Evolutionary conservation across 2,888 invertebrate genomes (phyloP).

Genomic region (Timema podura): DNA sequence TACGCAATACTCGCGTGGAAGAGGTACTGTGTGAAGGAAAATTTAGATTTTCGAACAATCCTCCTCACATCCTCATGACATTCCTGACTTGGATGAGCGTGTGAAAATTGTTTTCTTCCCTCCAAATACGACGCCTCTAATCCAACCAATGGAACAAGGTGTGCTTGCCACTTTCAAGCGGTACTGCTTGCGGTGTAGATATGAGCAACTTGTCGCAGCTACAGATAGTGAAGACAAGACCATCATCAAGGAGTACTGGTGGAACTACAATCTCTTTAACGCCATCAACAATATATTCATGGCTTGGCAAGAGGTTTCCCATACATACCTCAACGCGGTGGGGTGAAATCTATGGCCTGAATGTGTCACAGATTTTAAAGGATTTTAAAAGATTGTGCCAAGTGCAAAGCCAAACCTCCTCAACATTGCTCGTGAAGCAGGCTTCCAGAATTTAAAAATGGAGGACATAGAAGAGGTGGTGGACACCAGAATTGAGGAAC

Average conservation of each 20-base stretch:
- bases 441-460: neutral
- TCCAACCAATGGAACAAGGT: neutral
- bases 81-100: neutral
- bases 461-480: neutral
- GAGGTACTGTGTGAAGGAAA: neutral
- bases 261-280: neutral
- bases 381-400: neutral
- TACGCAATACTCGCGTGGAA: neutral
- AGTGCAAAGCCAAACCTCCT: neutral
- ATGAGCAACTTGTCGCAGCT: neutral
- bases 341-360: neutral
- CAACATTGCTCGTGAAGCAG: neutral
- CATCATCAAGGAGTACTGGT: neutral
- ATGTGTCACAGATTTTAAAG: neutral
- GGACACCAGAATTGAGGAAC: neutral
- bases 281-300: neutral
- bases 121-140: neutral
- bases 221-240: neutral
- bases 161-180: neutral
- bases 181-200: neutral
- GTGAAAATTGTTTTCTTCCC: neutral
- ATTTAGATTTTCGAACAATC: neutral
- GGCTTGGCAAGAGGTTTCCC: neutral
- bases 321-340: neutral
- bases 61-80: conserved; percentile 3